Conservation (phyloP, 2,797 vertebrate species). For the Steatocranus sp. region DNA sequence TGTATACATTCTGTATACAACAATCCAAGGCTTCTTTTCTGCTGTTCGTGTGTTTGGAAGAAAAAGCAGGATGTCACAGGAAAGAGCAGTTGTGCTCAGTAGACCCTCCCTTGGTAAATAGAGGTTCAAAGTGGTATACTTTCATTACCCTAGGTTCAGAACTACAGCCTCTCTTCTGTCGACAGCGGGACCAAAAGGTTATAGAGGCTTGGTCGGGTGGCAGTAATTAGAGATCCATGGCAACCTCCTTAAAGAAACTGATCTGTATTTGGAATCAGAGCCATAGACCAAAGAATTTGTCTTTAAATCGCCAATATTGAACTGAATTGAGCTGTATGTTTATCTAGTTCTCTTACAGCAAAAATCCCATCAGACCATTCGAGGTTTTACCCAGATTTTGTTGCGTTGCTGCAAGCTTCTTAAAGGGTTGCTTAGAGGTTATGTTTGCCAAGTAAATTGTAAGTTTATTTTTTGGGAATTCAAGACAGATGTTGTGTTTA, state of each 20-base stretch:
- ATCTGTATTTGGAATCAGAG: conserved; percentile 30
- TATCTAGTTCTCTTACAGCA: conserved; percentile 4
- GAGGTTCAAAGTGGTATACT: conserved; percentile 50
- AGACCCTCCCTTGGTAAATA: conserved; percentile 55
- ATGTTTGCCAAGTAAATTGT: not conserved
- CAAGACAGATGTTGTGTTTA: not conserved
- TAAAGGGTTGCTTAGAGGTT: conserved; percentile 6
- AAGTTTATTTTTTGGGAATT: not conserved
- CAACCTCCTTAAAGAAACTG: conserved; percentile 36
- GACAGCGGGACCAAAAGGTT: conserved; percentile 55
- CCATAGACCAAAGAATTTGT: not conserved
- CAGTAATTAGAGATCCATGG: conserved; percentile 58
- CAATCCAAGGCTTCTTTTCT: not conserved
- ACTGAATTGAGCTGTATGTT: conserved; percentile 13
- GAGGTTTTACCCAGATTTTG: conserved; percentile 12
- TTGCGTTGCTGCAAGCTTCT: conserved; percentile 7
- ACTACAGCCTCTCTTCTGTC: conserved; percentile 17
- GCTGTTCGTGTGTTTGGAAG: not conserved
- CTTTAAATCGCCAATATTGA: conserved; percentile 27
- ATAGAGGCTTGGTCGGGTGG: conserved; percentile 22
- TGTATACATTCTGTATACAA: not conserved
- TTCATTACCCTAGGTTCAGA: conserved; percentile 38
- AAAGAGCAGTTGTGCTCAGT: conserved; percentile 31
- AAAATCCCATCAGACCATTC: conserved; percentile 26
- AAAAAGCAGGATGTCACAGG: conserved; percentile 18